Percentiles rank a stretch among this genome's conserved stretches.
Conservation (phyloP, 2,113 vertebrate species). For the Mormyrus iriodes region DNA sequence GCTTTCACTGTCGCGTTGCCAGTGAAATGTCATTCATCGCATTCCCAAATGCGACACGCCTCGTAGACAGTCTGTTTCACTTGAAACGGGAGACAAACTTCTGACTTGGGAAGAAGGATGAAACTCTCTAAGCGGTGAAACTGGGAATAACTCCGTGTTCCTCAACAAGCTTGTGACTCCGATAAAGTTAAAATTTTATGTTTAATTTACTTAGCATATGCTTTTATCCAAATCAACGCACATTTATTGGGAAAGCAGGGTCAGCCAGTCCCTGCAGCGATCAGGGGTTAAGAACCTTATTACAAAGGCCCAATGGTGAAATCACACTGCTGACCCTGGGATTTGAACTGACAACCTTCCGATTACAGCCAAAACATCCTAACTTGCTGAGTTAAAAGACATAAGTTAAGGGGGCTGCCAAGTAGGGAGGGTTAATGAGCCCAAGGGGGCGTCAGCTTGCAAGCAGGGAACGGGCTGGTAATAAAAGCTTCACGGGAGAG, state of each 20-base stretch:
- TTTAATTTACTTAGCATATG: background rate
- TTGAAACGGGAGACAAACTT: background rate
- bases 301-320: background rate
- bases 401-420: background rate
- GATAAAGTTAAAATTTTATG: background rate
- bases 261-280: background rate
- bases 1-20: background rate
- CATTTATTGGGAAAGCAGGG: background rate
- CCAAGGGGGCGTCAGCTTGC: slow-evolving; percentile 47
- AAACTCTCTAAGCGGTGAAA: background rate
- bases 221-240: background rate
- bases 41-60: background rate
- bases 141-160: background rate
- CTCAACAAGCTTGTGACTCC: background rate
- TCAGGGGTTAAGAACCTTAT: background rate
- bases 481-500: slow-evolving; percentile 73
- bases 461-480: slow-evolving; percentile 61
- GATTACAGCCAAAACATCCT: background rate
- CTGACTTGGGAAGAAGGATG: background rate
- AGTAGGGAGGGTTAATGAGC: slow-evolving; percentile 53
- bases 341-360: background rate
- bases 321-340: background rate
- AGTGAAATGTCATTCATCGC: background rate
- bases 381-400: background rate
- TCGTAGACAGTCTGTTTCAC: background rate